Conservation (phyloP, 2,797 vertebrate genomes). For the Netta rufina region DNA sequence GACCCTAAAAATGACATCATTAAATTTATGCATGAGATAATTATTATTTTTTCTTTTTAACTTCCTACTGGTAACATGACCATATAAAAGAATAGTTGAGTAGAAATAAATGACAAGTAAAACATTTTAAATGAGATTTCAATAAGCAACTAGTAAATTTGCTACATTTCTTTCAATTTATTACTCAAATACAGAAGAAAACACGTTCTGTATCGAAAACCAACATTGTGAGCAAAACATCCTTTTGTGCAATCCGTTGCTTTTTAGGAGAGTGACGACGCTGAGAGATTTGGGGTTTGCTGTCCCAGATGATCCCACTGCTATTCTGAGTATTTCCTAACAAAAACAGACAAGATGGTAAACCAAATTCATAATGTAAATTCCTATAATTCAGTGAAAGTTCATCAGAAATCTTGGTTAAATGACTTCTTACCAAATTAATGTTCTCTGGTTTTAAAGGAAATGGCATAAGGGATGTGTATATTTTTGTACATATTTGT, state of each 20-base stretch:
- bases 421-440: background rate
- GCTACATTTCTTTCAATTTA: background rate
- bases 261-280: background rate
- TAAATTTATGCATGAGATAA: background rate
- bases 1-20: background rate
- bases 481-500: background rate
- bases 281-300: background rate
- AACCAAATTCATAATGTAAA: background rate
- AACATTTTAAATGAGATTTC: background rate
- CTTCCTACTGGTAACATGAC: background rate
- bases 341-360: background rate
- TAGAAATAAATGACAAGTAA: background rate
- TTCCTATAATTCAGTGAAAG: background rate
- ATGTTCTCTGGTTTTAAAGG: background rate
- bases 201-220: background rate
- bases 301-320: background rate
- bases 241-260: background rate
- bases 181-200: background rate
- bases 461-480: background rate
- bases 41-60: background rate
- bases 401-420: background rate
- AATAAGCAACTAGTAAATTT: background rate
- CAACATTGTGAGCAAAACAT: background rate
- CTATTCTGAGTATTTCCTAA: background rate
- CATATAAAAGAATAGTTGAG: background rate